A percentile compares a stretch with the other conserved stretches of the same genome.
Evolutionary conservation across 2,888 invertebrate genomes (phyloP).

Genomic region (Platycheirus rosarum): DNA sequence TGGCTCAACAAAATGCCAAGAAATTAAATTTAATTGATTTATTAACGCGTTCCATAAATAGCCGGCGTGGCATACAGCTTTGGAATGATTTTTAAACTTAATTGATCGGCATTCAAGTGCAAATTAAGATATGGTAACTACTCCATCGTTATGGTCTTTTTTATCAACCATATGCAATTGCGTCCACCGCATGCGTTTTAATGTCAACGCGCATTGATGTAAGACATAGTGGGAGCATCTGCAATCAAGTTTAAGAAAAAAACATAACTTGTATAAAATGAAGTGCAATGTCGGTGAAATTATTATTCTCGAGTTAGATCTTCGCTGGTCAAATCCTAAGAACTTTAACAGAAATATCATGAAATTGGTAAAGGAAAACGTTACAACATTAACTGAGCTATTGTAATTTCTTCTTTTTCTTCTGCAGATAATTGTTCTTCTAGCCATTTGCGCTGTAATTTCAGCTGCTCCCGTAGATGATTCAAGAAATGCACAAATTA

Average conservation of each 20-base stretch:
- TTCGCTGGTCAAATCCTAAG: slow-evolving; percentile 53
- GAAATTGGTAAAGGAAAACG: slow-evolving; percentile 81
- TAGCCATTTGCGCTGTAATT: slow-evolving; percentile 81
- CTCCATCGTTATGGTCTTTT: not conserved
- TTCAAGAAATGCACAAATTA: slow-evolving; percentile 83
- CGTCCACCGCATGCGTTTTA: not conserved
- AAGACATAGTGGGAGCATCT: slow-evolving; percentile 5
- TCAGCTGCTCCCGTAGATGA: slow-evolving; percentile 81
- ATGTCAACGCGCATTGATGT: not conserved
- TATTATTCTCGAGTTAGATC: slow-evolving; percentile 55
- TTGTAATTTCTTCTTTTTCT: not conserved
- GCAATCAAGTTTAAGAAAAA: not conserved
- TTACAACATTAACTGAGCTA: not conserved
- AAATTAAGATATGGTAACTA: not conserved
- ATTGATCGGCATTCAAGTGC: not conserved
- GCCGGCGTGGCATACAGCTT: slow-evolving; percentile 1
- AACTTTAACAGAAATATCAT: too few relatives aligned
- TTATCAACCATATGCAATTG: not conserved
- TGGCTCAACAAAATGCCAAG: slow-evolving; percentile 6
- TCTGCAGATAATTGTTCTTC: slow-evolving; percentile 82
- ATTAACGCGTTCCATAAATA: not conserved
- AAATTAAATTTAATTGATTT: slow-evolving; percentile 13
- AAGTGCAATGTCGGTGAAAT: slow-evolving; percentile 39
- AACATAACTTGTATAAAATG: slow-evolving; percentile 63
- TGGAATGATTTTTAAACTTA: not conserved